Evolutionary conservation across 2,113 vertebrate species (phyloP).

Genomic region (Sminthopsis crassicaudata): DNA sequence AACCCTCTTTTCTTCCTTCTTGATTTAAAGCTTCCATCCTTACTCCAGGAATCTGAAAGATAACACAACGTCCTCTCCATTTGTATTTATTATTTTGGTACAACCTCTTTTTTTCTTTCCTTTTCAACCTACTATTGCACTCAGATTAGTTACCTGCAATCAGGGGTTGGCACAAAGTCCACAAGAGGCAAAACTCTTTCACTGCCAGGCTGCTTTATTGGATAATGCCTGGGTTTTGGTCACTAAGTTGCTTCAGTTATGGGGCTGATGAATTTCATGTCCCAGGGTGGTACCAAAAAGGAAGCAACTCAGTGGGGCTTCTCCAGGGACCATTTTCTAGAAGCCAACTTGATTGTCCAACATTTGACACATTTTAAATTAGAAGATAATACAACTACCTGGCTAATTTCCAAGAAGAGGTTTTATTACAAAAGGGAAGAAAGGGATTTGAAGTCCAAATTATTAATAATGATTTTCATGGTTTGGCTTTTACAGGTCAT

Average conservation of each 20-base stretch:
- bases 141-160: not conserved
- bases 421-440: not conserved
- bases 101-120: not conserved
- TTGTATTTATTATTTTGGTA: conserved; percentile 2
- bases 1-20: conserved; percentile 6
- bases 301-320: not conserved
- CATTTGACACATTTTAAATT: not conserved
- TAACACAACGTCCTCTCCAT: not conserved
- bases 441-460: not conserved
- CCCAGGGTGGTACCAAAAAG: not conserved
- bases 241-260: not conserved
- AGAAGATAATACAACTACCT: not conserved
- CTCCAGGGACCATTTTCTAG: not conserved
- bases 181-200: not conserved
- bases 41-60: not conserved
- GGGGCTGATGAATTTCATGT: not conserved
- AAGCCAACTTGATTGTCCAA: not conserved
- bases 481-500: not conserved
- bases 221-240: not conserved
- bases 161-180: not conserved
- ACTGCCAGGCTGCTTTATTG: not conserved
- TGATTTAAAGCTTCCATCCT: not conserved
- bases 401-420: not conserved
- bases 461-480: conserved; percentile 35
- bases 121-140: not conserved